Conservation (phyloP, 2,888 invertebrate genomes). For the Doris montereyensis region DNA sequence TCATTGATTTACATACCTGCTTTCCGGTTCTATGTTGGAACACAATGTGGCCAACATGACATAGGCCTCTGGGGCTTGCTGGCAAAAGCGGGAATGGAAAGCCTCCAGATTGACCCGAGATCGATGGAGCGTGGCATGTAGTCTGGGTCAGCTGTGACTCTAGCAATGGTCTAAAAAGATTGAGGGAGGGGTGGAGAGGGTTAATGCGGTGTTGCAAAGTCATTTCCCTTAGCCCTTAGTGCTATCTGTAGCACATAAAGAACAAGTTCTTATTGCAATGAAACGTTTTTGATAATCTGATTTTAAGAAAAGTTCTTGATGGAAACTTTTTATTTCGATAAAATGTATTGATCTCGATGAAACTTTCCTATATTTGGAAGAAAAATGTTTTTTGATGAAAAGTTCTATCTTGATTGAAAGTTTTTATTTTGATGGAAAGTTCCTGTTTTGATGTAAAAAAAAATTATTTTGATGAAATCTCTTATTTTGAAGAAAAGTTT, state of each 20-base stretch:
- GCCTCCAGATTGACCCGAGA: constrained; percentile 91
- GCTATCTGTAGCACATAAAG: neutral
- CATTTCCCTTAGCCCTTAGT: neutral
- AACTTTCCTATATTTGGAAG: too few relatives aligned
- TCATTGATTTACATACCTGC: constrained; percentile 79
- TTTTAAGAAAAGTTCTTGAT: too few relatives aligned
- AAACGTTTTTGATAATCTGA: too few relatives aligned
- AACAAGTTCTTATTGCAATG: neutral
- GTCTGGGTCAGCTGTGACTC: constrained; percentile 96
- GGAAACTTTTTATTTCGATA: too few relatives aligned
- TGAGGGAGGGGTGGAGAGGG: neutral
- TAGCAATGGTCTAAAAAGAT: constrained; percentile 85
- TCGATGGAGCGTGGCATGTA: constrained; percentile 91
- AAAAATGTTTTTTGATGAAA: too few relatives aligned
- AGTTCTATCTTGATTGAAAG: too few relatives aligned
- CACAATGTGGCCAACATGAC: constrained; percentile 91
- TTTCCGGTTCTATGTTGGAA: constrained; percentile 91
- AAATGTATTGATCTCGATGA: too few relatives aligned
- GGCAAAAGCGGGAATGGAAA: constrained; percentile 89
- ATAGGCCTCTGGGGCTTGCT: constrained; percentile 87
- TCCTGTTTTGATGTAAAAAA: too few relatives aligned
- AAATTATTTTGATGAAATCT: too few relatives aligned
- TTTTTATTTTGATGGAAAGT: too few relatives aligned
- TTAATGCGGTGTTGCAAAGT: neutral
- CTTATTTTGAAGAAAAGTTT: too few relatives aligned